Evolutionary conservation across 2,888 invertebrate genomes (phyloP), one percentile per base, ranked within the genome.

Genomic region (Venustoraphidia nigricollis): DNA sequence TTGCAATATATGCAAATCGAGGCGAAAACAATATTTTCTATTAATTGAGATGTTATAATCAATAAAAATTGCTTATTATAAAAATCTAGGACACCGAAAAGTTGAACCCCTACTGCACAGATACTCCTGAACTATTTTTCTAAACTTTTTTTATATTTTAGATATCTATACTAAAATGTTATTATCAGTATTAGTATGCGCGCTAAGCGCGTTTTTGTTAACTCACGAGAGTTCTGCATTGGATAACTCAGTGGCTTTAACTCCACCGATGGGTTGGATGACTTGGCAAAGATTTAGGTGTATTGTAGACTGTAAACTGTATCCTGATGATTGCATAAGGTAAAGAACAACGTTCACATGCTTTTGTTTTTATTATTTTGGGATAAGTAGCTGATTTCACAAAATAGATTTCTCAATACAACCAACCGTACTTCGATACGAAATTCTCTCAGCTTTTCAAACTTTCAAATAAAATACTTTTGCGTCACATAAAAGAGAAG

Each of bases 261-360:
- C 79, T 2, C 83, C 83, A 0, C 82, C 83, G 0, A 82, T 83
- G 81, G 82, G 82, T 36, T 83, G 81, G 81, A 67, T 82, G 55
- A 74, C 79, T 1, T 82, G 82, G 83, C 73, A 80, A 56, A 61
- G 80, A 51, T 82, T 76, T 59, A 63, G 79, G 17, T 83, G 83
- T 58, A 72, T 76, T 52, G 73, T 69, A 0, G 77, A 82, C 61
- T 83, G 82, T 61, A 64, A 68, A 36, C 69, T 69, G 45, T 76
- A 78, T 57, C 81, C 79, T 1, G 66, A 75, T 52, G 76, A 78
- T 53, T 81, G 81, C 57, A 77, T 81, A 50, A 79, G 79, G 81
- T 81, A 66, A 64, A 67, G 36, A 17, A 41, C 27, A 42, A 27
- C 41, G 35, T 53, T 11, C 8, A 11, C 10, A 46, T 49, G 48